phyloP scores from a whole-genome alignment of 2,113 vertebrate genomes.

The Tragelaphus buxtoni region DNA sequence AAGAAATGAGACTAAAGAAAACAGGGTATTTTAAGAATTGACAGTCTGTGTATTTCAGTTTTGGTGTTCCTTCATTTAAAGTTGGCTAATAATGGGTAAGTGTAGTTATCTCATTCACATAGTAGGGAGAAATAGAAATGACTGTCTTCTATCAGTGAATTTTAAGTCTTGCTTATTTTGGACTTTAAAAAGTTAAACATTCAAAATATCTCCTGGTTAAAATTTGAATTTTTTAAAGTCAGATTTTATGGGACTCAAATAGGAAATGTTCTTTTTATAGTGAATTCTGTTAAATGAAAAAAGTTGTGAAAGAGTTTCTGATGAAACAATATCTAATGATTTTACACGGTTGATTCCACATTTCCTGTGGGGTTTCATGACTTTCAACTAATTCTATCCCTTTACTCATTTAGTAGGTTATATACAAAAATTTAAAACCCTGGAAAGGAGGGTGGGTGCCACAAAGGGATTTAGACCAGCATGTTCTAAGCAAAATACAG shows the following conservation, averaged over 20 bases:
- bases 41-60: background rate
- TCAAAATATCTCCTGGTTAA: background rate
- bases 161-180: background rate
- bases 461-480: background rate
- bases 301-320: background rate
- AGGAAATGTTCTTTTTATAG: background rate
- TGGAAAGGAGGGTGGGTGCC: background rate
- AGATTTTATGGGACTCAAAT: background rate
- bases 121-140: background rate
- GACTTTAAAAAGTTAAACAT: background rate
- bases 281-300: background rate
- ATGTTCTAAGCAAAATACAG: background rate
- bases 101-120: background rate
- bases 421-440: background rate
- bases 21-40: background rate
- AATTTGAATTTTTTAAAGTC: background rate
- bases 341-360: background rate
- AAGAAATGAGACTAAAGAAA: background rate
- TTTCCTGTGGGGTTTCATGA: background rate
- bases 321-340: background rate
- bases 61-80: background rate
- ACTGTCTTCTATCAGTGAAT: background rate
- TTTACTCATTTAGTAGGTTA: background rate
- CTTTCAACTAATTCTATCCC: background rate
- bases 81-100: background rate